Evolutionary conservation across 2,113 vertebrate genomes (phyloP).

Genomic region (Menidia beryllina): DNA sequence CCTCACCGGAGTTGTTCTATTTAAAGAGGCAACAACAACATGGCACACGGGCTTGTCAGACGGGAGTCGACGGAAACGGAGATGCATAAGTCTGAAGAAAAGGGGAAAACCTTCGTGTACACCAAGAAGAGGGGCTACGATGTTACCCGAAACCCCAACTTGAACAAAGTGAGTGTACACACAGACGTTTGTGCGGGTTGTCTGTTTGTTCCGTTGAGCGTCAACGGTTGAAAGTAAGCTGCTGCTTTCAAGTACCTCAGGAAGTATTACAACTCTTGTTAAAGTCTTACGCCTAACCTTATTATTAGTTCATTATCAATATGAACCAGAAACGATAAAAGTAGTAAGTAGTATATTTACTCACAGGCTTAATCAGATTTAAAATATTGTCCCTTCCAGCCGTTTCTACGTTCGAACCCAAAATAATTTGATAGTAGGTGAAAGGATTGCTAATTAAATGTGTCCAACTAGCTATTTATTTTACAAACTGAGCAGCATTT

Average conservation of each 20-base stretch:
- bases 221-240: slow-evolving; percentile 13
- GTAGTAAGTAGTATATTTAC: background rate
- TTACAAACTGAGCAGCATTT: background rate
- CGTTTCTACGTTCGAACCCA: background rate
- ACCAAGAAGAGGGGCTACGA: slow-evolving; percentile 88
- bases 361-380: background rate
- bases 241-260: slow-evolving; percentile 51
- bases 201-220: background rate
- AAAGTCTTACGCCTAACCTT: background rate
- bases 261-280: background rate
- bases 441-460: background rate
- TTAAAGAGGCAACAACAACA: slow-evolving; percentile 78
- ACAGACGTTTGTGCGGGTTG: background rate
- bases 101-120: slow-evolving; percentile 71
- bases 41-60: slow-evolving; percentile 74
- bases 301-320: background rate
- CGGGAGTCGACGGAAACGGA: slow-evolving; percentile 80
- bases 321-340: fast-evolving
- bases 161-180: slow-evolving; percentile 88
- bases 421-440: background rate
- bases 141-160: slow-evolving; percentile 85
- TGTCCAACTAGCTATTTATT: background rate
- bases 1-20: slow-evolving; percentile 65
- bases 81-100: slow-evolving; percentile 72
- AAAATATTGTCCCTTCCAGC: background rate